Evolutionary conservation across 1,140 invertebrate species (phyloP).

Genomic region (Temnothorax nylanderi): DNA sequence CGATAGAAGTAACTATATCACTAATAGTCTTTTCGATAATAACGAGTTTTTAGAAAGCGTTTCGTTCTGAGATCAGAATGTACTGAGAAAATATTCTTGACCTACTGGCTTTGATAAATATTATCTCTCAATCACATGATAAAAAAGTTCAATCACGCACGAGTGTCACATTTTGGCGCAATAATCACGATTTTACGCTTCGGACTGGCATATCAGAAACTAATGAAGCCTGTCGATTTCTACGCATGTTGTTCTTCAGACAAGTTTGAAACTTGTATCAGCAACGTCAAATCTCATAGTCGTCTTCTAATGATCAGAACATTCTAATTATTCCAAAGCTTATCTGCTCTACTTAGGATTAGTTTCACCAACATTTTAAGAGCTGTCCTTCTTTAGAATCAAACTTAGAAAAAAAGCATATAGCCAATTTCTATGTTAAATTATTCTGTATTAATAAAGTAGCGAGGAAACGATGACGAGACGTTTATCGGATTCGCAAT

Average conservation of each 20-base stretch:
- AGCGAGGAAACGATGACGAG: background rate
- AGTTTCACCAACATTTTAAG: background rate
- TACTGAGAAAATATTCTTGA: background rate
- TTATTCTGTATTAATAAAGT: background rate
- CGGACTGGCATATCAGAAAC: background rate
- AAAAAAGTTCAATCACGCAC: slow-evolving; percentile 2
- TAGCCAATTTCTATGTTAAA: no score
- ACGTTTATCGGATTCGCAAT: background rate
- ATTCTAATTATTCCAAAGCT: background rate
- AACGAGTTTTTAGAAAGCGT: slow-evolving; percentile 17
- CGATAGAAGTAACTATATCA: background rate
- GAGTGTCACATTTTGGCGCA: slow-evolving; percentile 20
- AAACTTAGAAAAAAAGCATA: background rate
- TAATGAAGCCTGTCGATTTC: slow-evolving; percentile 23
- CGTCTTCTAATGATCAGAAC: background rate
- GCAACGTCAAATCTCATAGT: background rate
- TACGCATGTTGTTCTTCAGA: background rate
- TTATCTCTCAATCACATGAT: slow-evolving; percentile 2
- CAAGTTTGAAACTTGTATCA: background rate
- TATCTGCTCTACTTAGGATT: slow-evolving; percentile 2
- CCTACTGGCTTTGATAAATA: slow-evolving; percentile 23
- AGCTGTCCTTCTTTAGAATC: background rate
- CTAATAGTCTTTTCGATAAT: background rate
- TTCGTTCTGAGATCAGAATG: slow-evolving; percentile 31
- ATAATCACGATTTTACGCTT: slow-evolving; percentile 27